phyloP scores from a whole-genome alignment of 1,140 invertebrate genomes.

The Leptinotarsa texana region DNA sequence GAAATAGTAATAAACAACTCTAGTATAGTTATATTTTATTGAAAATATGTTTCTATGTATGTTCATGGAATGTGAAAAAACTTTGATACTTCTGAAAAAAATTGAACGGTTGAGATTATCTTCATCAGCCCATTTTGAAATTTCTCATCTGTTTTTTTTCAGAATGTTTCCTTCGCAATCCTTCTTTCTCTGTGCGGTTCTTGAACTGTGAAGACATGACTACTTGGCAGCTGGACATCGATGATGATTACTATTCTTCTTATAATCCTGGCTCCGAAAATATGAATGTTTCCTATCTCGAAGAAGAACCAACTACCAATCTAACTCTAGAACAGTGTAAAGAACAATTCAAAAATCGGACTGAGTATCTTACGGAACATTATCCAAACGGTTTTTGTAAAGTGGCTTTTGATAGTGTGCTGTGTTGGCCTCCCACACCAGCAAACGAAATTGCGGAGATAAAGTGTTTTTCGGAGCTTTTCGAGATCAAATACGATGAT shows the following conservation, averaged over 20 bases:
- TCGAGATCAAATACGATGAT: conserved; percentile 59
- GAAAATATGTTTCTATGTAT: too few relatives aligned
- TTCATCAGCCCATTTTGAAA: too few relatives aligned
- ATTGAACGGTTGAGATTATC: too few relatives aligned
- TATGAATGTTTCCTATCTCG: background rate
- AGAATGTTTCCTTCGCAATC: too few relatives aligned
- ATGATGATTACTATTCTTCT: background rate
- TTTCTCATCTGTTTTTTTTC: too few relatives aligned
- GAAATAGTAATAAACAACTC: too few relatives aligned
- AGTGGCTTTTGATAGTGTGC: conserved; percentile 58
- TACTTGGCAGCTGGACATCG: too few relatives aligned
- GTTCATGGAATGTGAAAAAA: too few relatives aligned
- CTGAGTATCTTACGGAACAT: conserved; percentile 24
- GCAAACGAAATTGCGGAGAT: conserved; percentile 56
- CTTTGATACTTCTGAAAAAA: too few relatives aligned
- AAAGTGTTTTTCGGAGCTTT: conserved; percentile 61
- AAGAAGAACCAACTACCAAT: conserved; percentile 12
- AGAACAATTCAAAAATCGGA: conserved; percentile 34
- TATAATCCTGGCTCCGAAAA: background rate
- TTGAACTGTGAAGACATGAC: too few relatives aligned
- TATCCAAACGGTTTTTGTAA: conserved; percentile 47
- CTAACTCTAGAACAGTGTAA: conserved; percentile 33
- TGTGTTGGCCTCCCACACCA: conserved; percentile 63
- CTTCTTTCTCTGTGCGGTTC: too few relatives aligned
- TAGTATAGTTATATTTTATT: too few relatives aligned